These are phyloP conservation scores for Acanthaster planci DNA, from an alignment of 35 echinoderm and acorn worm species.

Conservation along the genomic window DNA sequence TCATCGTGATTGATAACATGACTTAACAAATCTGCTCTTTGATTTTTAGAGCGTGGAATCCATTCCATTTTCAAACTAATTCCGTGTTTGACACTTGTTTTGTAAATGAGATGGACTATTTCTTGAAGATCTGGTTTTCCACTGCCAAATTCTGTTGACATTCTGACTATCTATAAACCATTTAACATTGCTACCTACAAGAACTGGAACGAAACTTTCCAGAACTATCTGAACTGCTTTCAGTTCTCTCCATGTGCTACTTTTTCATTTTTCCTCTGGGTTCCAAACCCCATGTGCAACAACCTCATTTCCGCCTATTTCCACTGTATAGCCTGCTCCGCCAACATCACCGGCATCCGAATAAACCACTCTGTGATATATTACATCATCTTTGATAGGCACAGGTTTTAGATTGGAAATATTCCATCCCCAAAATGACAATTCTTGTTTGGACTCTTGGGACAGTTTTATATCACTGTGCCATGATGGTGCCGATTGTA, in stretches of 20 bases:
- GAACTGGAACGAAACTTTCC: slow-evolving; percentile 27
- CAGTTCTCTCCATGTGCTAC: slow-evolving; percentile 40
- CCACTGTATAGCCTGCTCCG: neutral
- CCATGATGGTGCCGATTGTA: neutral
- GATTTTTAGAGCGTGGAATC: slow-evolving; percentile 22
- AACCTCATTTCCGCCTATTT: neutral
- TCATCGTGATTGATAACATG: slow-evolving; percentile 35
- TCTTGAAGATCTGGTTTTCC: slow-evolving; percentile 3
- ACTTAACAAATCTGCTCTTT: slow-evolving; percentile 26
- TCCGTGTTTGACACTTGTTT: neutral
- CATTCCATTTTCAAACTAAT: slow-evolving; percentile 40
- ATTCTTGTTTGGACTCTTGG: neutral
- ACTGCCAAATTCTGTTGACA: neutral
- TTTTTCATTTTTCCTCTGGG: neutral
- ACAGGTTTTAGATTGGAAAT: neutral
- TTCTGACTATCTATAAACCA: slow-evolving; percentile 39
- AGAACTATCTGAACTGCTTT: slow-evolving; percentile 31
- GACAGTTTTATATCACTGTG: neutral
- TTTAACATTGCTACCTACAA: neutral
- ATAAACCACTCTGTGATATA: neutral
- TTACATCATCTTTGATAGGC: neutral
- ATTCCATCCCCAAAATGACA: slow-evolving; percentile 2
- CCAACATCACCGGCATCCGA: slow-evolving; percentile 4
- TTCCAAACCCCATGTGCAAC: slow-evolving; percentile 11
- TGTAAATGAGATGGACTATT: neutral